Conservation (phyloP, 2,888 invertebrate species). For the Aleiodes alternator region DNA sequence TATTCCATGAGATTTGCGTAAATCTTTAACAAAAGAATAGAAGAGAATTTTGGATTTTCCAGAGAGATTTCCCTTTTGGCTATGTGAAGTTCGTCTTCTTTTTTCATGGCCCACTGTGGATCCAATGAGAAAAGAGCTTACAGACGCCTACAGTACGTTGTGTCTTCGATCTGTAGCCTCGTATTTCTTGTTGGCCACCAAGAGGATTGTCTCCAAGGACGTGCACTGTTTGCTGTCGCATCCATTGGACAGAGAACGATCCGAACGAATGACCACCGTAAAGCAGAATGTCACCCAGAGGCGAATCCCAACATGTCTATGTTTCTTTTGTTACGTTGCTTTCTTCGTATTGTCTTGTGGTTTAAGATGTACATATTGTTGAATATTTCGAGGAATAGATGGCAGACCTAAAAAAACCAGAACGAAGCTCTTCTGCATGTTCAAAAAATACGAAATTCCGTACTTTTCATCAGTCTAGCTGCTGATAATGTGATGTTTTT, state of each 20-base stretch:
- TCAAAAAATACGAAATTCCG: not conserved
- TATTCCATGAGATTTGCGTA: too few relatives aligned
- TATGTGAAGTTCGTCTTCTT: not conserved
- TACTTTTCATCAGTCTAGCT: not conserved
- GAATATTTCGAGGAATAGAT: not conserved
- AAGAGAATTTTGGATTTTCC: slow-evolving; percentile 1
- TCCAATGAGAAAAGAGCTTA: slow-evolving; percentile 19
- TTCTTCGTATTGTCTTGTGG: slow-evolving; percentile 23
- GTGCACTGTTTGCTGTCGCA: slow-evolving; percentile 54
- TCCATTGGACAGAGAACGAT: slow-evolving; percentile 54
- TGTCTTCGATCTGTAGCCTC: slow-evolving; percentile 15
- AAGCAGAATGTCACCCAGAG: slow-evolving; percentile 56
- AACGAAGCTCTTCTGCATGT: not conserved
- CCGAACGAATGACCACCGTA: slow-evolving; percentile 57
- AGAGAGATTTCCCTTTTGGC: not conserved
- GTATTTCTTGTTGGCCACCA: slow-evolving; percentile 45
- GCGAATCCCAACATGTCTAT: slow-evolving; percentile 42
- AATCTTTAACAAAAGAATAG: too few relatives aligned
- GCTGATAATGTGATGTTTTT: too few relatives aligned
- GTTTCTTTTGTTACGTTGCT: not conserved
- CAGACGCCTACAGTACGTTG: not conserved
- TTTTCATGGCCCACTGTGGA: not conserved
- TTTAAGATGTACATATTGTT: slow-evolving; percentile 24
- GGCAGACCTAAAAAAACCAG: not conserved
- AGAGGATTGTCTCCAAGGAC: slow-evolving; percentile 40